Base-by-base conservation (phyloP, 1,140 invertebrate species). In the Macrostomum lignano region DNA sequence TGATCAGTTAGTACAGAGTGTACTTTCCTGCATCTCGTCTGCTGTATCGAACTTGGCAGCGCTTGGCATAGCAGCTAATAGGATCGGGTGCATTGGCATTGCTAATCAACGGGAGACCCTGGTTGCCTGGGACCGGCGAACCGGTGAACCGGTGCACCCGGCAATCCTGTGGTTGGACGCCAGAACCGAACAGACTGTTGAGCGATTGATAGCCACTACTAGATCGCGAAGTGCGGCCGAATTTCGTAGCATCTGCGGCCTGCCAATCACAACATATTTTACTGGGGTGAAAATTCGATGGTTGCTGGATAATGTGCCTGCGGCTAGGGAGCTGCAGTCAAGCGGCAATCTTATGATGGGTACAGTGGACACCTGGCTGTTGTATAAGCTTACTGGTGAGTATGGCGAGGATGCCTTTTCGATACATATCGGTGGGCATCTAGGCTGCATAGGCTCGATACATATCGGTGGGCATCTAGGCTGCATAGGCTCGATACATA, bases 371-470 rank as follows among this genome's bases (percentile, higher is more conserved):
- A 69, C 75, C 0, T 94, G 86, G 86, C 65, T 96, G 10, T 55
- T 94, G 37, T 96, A 81, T 79, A 91, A 91, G 49, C 61, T 93
- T 35, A 88, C 79, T 17, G 79, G 79, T 17, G 77, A n/a, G n/a
- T n/a, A n/a, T n/a, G n/a, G n/a, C n/a, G n/a, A n/a, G n/a, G n/a
- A n/a, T n/a, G n/a, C n/a, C n/a, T n/a, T n/a, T n/a, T n/a, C n/a
- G n/a, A n/a, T n/a, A n/a, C n/a, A n/a, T n/a, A n/a, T n/a, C n/a
- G n/a, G n/a, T n/a, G n/a, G n/a, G n/a, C n/a, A n/a, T n/a, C n/a
- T n/a, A n/a, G n/a, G n/a, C n/a, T n/a, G n/a, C n/a, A n/a, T n/a
- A n/a, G n/a, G n/a, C n/a, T n/a, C n/a, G n/a, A n/a, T n/a, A n/a
- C n/a, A n/a, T n/a, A n/a, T n/a, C n/a, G n/a, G n/a, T n/a, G n/a